phyloP scores from a whole-genome alignment of 2,888 invertebrate genomes.

The Alcis repandata region DNA sequence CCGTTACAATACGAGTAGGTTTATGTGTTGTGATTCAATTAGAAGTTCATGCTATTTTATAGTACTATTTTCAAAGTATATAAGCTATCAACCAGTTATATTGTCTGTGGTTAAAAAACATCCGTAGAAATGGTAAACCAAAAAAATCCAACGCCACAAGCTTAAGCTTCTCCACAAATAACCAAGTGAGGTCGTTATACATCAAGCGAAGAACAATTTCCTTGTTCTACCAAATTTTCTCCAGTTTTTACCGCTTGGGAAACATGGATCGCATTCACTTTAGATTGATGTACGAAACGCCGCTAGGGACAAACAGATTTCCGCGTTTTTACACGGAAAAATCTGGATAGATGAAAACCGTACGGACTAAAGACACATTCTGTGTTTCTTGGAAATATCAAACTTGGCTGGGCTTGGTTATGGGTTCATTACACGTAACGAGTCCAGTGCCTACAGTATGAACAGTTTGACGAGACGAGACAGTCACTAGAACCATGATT shows the following conservation, averaged over 20 bases:
- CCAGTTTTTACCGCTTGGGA: constrained; percentile 11
- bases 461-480: too few species aligned
- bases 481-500: too few species aligned
- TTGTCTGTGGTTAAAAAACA: background rate
- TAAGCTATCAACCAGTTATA: too few species aligned
- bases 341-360: background rate
- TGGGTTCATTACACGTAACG: too few species aligned
- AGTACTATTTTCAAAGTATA: too few species aligned
- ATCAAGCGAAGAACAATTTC: constrained; percentile 14
- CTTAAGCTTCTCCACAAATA: constrained; percentile 8
- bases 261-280: constrained; percentile 3
- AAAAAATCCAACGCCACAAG: background rate
- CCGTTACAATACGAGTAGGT: too few species aligned
- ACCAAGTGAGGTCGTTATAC: constrained; percentile 13
- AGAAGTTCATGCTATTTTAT: background rate
- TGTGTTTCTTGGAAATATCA: background rate
- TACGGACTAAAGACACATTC: background rate
- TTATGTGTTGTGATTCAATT: too few species aligned
- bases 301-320: background rate
- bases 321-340: constrained; percentile 8
- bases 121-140: background rate
- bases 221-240: constrained; percentile 11
- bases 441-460: too few species aligned
- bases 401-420: background rate
- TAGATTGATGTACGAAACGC: constrained; percentile 11